Base-by-base conservation (phyloP, 2,888 invertebrate genomes). In the Leucania comma region DNA sequence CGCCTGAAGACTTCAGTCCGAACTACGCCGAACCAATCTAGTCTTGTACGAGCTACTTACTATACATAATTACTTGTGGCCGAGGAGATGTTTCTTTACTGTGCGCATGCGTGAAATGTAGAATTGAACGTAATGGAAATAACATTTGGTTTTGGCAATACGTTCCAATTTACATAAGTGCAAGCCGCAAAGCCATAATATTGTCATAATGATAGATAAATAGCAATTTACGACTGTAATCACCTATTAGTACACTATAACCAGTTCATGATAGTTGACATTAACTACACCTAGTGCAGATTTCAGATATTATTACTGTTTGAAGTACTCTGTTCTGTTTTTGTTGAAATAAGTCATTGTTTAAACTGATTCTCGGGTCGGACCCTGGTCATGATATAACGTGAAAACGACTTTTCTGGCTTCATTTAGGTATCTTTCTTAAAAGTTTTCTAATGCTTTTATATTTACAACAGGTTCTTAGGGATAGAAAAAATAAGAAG, bases 41-140 rank as follows among this genome's bases (percentile, higher is more conserved):
- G 32, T 69, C 75, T 65, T 67, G 59, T 64, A 73, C 65, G 64
- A 50, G 64, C 42, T 78, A 75, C 79, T 75, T 81, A 78, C 78
- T 68, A 80, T 72, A 78, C 68, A 58, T 67, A 72, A 58, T 12
- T 50, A n/a, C n/a, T 56, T 38, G 8, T 22, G n/a, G 6, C 1
- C 22, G n/a, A 46, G n/a, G 20, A 35, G 46, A 17, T 53, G 32
- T 20, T 51, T 50, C 12, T 8, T 12, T 29, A n/a, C 22, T 24
- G 3, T 20, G 2, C 29, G 20, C n/a, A 22, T 53, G 14, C 17
- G 26, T 48, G 17, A 53, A 51, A 22, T 50, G 1, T 50, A 22
- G 22, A 50, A 20, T 8, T 2, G 4, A 29, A 20, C 22, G 12
- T 1, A 42, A 32, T 46, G 22, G 1, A 42, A 46, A 24, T 35